Base-by-base conservation (phyloP, 2,888 invertebrate genomes). In the Drosophila incognita region DNA sequence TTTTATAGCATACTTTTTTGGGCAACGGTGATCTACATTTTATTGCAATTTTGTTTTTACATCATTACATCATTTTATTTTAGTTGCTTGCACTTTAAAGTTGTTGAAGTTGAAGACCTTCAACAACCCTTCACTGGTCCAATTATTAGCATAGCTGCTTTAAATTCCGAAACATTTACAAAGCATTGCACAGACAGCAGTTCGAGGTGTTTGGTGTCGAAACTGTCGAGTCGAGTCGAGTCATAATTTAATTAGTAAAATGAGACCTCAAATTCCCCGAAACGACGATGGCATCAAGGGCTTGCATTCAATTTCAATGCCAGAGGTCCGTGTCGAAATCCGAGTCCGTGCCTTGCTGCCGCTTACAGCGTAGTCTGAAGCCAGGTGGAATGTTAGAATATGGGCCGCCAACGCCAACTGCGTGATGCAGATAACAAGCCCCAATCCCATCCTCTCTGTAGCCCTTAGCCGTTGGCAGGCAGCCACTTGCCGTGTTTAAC, bases 241-340 rank as follows among this genome's bases (percentile, higher is more conserved):
- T 63, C 84, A 90, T 87, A 90, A 87, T 90, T 90, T 87, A 87
- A 87, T 87, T 87, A 87, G 81, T 89, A 87, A 87, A 87, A 90
- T 87, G 87, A 87, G 87, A 89, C 87, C 90, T 87, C 87, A 89
- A 87, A 87, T 77, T 79, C 78, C 52, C 70, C 66, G 81, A 63
- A 68, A 71, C 67, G 79, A 73, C 74, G 79, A 53, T 63, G 69
- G 74, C 69, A 63, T 49, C 69, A 61, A 60, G 49, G 49, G 70
- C 65, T 59, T 69, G 74, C 71, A 79, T 80, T 74, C 82, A 79
- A 74, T 82, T 85, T 84, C 73, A 85, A 83, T 82, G 73, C 69
- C 71, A 79, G 69, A 36, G 46, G 61, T 63, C 33, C 56, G 58
- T 49, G 56, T 59, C 21, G 77, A 36, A 53, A 58, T 66, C 31